Conservation (phyloP, 2,113 vertebrate genomes). For the Cinclus mexicanus region DNA sequence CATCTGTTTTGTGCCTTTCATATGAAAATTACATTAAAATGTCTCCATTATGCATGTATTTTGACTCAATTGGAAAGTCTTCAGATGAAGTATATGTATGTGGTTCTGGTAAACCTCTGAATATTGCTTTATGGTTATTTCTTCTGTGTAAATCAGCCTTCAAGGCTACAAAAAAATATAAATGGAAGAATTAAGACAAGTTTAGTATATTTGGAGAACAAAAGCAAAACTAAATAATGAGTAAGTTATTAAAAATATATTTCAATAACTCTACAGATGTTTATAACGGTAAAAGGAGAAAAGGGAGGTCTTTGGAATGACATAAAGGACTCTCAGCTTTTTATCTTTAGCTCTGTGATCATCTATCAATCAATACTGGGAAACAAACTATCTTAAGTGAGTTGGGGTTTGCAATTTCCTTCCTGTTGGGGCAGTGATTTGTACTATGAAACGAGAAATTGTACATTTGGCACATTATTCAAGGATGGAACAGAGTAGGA, state of each 20-base stretch:
- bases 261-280: background rate
- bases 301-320: background rate
- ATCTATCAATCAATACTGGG: background rate
- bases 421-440: background rate
- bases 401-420: background rate
- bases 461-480: background rate
- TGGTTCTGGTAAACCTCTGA: background rate
- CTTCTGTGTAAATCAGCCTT: background rate
- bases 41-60: background rate
- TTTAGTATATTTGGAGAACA: background rate
- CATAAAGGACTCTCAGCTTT: background rate
- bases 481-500: background rate
- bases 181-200: background rate
- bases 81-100: background rate
- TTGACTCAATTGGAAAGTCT: background rate
- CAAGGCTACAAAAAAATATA: background rate
- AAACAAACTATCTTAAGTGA: background rate
- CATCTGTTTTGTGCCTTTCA: background rate
- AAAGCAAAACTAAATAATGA: background rate
- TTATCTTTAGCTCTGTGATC: background rate
- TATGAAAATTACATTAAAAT: conserved; percentile 2
- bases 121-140: background rate
- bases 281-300: background rate
- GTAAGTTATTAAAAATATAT: background rate
- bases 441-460: background rate